These are phyloP conservation scores for Metridium senile DNA, from an alignment of 92 coral and sea anemone species.

Conservation along the genomic window DNA sequence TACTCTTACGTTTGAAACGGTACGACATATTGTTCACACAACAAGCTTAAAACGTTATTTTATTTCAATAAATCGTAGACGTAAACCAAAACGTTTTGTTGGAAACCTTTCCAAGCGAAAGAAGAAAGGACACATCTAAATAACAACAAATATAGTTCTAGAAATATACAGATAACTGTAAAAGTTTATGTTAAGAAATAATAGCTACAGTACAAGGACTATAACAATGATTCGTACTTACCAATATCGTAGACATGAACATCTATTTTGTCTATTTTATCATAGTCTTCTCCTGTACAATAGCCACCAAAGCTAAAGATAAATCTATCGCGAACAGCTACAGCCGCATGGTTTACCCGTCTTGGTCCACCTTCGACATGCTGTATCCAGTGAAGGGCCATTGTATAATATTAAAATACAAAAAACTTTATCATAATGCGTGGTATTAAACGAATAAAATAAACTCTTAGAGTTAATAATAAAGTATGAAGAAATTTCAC, in stretches of 20 bases:
- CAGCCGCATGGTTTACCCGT: conserved; percentile 95
- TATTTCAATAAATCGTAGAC: background rate
- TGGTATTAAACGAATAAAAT: background rate
- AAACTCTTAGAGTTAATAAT: background rate
- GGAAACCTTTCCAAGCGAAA: background rate
- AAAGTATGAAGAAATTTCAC: background rate
- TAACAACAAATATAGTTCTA: background rate
- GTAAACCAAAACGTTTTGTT: background rate
- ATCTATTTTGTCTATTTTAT: conserved; percentile 79
- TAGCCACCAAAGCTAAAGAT: conserved; percentile 98
- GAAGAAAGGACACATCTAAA: background rate
- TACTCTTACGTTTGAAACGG: no score
- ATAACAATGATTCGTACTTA: conserved; percentile 17
- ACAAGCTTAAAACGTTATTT: background rate
- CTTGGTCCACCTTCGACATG: conserved; percentile 93
- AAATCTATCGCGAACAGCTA: conserved; percentile 76
- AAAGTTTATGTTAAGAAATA: background rate
- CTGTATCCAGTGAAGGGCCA: conserved; percentile 89
- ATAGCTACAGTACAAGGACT: background rate
- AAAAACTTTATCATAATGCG: conserved; percentile 5
- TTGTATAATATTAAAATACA: background rate
- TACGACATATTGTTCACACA: background rate
- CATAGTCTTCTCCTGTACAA: conserved; percentile 93
- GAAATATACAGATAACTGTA: background rate
- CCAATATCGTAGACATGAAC: conserved; percentile 92